Conservation (phyloP, 2,888 invertebrate species). For the Polydrusus pterygomalis region DNA sequence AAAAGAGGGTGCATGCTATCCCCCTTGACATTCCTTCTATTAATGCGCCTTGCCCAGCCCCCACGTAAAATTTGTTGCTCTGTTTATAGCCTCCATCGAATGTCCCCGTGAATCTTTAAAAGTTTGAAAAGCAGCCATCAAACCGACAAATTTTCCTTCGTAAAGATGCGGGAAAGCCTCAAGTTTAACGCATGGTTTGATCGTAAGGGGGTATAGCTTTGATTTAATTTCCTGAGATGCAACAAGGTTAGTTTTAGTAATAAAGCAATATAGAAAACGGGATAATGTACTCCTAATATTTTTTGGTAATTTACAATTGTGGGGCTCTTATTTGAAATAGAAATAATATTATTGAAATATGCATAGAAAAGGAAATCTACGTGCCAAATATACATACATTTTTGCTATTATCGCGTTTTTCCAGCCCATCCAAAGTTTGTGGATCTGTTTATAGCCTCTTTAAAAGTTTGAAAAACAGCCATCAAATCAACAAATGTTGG, state of each 20-base stretch:
- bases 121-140: constrained; percentile 43
- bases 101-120: constrained; percentile 42
- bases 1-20: constrained; percentile 43
- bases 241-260: constrained; percentile 36
- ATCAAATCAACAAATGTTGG: constrained; percentile 46
- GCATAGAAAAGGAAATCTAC: too few relatives aligned
- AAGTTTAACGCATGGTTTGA: constrained; percentile 46
- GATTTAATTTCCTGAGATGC: constrained; percentile 47
- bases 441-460: constrained; percentile 47
- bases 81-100: constrained; percentile 48
- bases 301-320: not conserved
- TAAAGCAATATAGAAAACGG: constrained; percentile 19
- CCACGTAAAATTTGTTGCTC: constrained; percentile 43
- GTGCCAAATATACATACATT: constrained; percentile 33
- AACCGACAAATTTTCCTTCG: constrained; percentile 44
- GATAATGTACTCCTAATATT: not conserved
- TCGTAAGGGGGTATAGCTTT: constrained; percentile 38
- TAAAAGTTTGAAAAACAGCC: constrained; percentile 40
- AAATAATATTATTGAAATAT: too few relatives aligned
- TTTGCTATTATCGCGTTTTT: constrained; percentile 47
- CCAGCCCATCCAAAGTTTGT: constrained; percentile 40
- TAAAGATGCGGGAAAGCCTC: constrained; percentile 35
- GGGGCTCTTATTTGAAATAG: too few relatives aligned
- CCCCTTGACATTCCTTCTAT: constrained; percentile 52
- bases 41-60: constrained; percentile 47